A percentile compares a stretch with the other conserved stretches of the same genome.
Conservation (phyloP, 1,140 invertebrate species). For the Orchestia grillus region DNA sequence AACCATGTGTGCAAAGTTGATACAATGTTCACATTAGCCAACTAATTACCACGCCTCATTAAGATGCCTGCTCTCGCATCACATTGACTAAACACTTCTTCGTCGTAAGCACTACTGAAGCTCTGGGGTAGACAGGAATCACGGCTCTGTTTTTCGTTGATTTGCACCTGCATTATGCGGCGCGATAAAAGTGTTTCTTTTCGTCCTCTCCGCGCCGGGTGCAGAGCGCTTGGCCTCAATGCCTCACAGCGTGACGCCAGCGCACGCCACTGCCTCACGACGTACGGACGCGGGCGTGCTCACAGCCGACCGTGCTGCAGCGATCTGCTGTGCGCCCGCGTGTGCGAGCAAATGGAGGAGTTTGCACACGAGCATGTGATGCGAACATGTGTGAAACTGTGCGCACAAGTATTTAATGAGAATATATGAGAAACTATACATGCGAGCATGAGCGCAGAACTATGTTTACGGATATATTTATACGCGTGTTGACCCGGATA, state of each 20-base stretch:
- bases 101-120: background rate
- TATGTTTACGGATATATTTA: background rate
- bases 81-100: background rate
- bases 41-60: background rate
- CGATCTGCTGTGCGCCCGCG: background rate
- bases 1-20: background rate
- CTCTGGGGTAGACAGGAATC: background rate
- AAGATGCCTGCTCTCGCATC: background rate
- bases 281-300: no score
- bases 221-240: background rate
- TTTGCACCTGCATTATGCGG: background rate
- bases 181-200: background rate
- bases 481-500: background rate
- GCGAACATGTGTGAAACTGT: background rate
- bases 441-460: background rate
- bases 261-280: background rate
- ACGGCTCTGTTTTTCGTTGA: background rate
- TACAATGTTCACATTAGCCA: no score
- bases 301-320: no score
- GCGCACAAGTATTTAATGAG: background rate
- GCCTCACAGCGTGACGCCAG: background rate
- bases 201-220: background rate
- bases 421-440: background rate
- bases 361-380: background rate
- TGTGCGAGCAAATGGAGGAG: background rate